Base-by-base conservation (phyloP, 2,113 vertebrate species). In the Chaetops frenatus region DNA sequence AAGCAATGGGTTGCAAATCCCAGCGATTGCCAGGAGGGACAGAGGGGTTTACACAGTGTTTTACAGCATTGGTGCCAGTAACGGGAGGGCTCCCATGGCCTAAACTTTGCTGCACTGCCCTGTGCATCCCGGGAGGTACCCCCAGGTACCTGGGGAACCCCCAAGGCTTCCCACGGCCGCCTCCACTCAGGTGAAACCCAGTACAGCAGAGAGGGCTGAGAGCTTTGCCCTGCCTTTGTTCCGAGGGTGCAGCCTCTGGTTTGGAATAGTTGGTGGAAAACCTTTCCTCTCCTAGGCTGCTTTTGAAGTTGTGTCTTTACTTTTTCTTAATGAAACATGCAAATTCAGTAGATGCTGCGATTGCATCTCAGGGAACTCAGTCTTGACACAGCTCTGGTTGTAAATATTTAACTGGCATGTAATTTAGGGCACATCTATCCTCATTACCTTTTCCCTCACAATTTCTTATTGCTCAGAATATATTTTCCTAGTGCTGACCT, bases 261-360 rank as follows among this genome's bases (percentile, higher is more conserved):
- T 87, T 64, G 16, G 81, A 47, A 35, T 2, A 66, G 60, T 23
- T 48, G 57, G 38, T 92, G 84, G 77, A 78, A 69, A 91, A 54
- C 10, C 15, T 22, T 81, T 86, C 84, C 81, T 58, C 67, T 92
- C 19, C 18, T 8, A 24, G 35, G 56, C 81, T 87, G 93, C 70
- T 91, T 94, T 92, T 92, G 93, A 94, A 94, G 87, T 87, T 44
- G 73, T 71, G 61, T 69, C 87, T 44, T 87, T 81, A 54, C 22
- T 74, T 83, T 67, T 67, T 82, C 80, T 69, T 94, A 87, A 94
- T 91, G 90, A 94, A 91, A 91, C 40, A 95, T 85, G 90, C 73
- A 91, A 96, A 96, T 94, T 42, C 27, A 10, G 10, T 71, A 91
- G 61, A 58, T 50, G 72, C 60, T 66, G 69, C 0, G 4, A 89